Conservation (phyloP, 1,140 invertebrate genomes). For the Anoplolepis gracilipes region DNA sequence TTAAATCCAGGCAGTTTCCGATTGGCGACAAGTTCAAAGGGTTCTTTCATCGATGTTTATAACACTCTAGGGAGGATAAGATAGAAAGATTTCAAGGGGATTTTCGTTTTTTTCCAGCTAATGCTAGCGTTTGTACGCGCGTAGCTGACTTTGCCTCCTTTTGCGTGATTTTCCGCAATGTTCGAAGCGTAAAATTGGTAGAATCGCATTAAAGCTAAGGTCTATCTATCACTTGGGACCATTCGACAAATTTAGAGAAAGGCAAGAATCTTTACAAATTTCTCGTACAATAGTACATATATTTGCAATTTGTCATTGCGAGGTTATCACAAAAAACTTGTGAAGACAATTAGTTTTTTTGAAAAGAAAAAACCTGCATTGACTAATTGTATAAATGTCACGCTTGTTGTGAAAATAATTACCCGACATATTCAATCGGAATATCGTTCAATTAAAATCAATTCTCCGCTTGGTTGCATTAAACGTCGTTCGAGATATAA, state of each 20-base stretch:
- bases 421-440: slow-evolving; percentile 8
- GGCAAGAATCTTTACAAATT: slow-evolving; percentile 3
- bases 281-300: background rate
- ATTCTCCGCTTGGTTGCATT: slow-evolving; percentile 11
- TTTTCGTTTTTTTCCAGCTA: slow-evolving; percentile 66
- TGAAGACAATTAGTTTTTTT: slow-evolving; percentile 6
- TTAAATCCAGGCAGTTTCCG: slow-evolving; percentile 63
- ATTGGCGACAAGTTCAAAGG: slow-evolving; percentile 69
- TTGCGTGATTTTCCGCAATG: slow-evolving; percentile 69
- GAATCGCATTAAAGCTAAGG: slow-evolving; percentile 75
- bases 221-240: slow-evolving; percentile 67
- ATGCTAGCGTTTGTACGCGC: slow-evolving; percentile 13
- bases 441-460: slow-evolving; percentile 47
- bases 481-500: slow-evolving; percentile 37
- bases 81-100: slow-evolving; percentile 58
- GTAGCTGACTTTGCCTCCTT: slow-evolving; percentile 12
- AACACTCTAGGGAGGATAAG: slow-evolving; percentile 38
- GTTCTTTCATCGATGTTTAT: slow-evolving; percentile 67
- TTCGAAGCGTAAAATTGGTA: slow-evolving; percentile 79
- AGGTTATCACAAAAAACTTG: background rate
- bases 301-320: background rate
- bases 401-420: slow-evolving; percentile 33
- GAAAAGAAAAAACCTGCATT: background rate
- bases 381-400: slow-evolving; percentile 3
- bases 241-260: background rate